Evolutionary conservation across 2,113 vertebrate genomes (phyloP).

Genomic region (Platysteira castanea): DNA sequence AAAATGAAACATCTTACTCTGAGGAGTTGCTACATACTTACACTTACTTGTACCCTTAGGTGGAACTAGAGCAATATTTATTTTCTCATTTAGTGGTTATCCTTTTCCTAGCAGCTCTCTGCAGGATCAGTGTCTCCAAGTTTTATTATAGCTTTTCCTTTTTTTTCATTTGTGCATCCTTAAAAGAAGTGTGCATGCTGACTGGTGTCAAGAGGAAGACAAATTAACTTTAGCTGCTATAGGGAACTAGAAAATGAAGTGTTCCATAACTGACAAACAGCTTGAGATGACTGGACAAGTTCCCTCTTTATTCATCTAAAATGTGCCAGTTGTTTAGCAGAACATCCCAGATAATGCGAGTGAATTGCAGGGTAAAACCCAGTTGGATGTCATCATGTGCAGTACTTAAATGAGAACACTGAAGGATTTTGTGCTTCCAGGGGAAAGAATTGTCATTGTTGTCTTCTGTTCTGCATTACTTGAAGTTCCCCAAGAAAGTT

Average conservation of each 20-base stretch:
- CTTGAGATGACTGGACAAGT: slow-evolving; percentile 39
- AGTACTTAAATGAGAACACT: slow-evolving; percentile 37
- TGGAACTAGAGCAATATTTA: not conserved
- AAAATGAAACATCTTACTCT: not conserved
- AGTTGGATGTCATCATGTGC: not conserved
- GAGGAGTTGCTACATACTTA: not conserved
- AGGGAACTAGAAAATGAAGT: slow-evolving; percentile 51
- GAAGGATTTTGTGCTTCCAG: slow-evolving; percentile 18
- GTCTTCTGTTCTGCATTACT: slow-evolving; percentile 7
- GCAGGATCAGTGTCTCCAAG: not conserved
- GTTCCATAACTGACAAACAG: slow-evolving; percentile 26
- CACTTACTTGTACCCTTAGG: not conserved
- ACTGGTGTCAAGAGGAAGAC: not conserved
- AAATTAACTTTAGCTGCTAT: not conserved
- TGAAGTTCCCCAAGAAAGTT: not conserved
- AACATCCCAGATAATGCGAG: not conserved
- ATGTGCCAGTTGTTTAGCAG: not conserved
- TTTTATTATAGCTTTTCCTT: not conserved
- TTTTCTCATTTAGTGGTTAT: not conserved
- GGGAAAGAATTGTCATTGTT: not conserved
- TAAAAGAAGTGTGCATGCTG: not conserved
- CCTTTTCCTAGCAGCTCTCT: not conserved
- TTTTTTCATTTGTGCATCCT: not conserved
- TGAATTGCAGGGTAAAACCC: slow-evolving; percentile 41
- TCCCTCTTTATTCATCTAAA: slow-evolving; percentile 35